These are phyloP conservation scores for Hyperoplus immaculatus DNA, from an alignment of 2,797 vertebrate species.

Conservation along the genomic window DNA sequence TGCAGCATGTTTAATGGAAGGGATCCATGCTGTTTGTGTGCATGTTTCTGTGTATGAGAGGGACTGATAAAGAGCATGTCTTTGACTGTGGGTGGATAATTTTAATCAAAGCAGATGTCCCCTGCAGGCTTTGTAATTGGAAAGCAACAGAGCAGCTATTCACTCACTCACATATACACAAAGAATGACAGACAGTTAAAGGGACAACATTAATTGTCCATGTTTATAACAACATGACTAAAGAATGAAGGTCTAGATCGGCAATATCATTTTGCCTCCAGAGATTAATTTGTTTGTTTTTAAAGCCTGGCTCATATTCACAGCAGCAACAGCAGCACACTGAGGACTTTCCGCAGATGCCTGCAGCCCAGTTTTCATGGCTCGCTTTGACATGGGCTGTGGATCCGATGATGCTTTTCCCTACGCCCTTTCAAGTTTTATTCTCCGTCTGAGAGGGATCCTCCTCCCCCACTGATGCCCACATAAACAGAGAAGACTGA, in stretches of 20 bases:
- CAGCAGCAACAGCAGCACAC: slow-evolving; percentile 58
- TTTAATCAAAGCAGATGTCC: slow-evolving; percentile 46
- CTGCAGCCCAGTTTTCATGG: slow-evolving; percentile 61
- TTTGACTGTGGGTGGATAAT: slow-evolving; percentile 42
- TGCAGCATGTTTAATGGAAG: slow-evolving; percentile 49
- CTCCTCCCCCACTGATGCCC: slow-evolving; percentile 41
- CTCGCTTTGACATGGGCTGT: slow-evolving; percentile 62
- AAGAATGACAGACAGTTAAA: background rate
- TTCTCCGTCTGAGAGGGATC: slow-evolving; percentile 50
- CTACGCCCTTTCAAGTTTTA: slow-evolving; percentile 48
- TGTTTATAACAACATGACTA: background rate
- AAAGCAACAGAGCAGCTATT: slow-evolving; percentile 32
- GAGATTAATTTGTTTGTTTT: background rate
- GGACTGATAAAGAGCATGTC: slow-evolving; percentile 32
- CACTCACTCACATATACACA: slow-evolving; percentile 21
- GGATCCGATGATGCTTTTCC: slow-evolving; percentile 60
- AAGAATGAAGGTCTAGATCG: background rate
- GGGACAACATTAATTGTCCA: background rate
- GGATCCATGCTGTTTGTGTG: slow-evolving; percentile 55
- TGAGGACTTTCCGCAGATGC: slow-evolving; percentile 59
- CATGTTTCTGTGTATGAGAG: slow-evolving; percentile 5
- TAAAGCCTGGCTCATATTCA: slow-evolving; percentile 52
- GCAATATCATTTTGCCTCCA: background rate
- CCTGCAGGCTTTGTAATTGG: slow-evolving; percentile 63
- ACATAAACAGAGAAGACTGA: slow-evolving; percentile 61